Evolutionary conservation across 2,888 invertebrate species (phyloP).

Genomic region (Drosophila stalkeri): DNA sequence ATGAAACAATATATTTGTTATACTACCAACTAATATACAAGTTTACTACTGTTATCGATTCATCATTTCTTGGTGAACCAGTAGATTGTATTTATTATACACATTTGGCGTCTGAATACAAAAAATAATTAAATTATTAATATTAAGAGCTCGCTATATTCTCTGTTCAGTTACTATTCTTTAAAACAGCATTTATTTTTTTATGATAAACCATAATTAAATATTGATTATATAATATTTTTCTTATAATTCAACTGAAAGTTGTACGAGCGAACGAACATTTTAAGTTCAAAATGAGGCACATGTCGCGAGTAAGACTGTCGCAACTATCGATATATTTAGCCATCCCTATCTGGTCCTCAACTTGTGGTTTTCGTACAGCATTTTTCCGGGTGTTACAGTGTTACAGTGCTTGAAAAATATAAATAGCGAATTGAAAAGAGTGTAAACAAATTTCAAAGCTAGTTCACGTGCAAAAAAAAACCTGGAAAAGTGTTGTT

Average conservation of each 20-base stretch:
- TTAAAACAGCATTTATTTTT: background rate
- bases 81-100: background rate
- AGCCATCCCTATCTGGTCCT: slow-evolving; percentile 60
- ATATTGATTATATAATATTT: slow-evolving; percentile 19
- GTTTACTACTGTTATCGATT: slow-evolving; percentile 7
- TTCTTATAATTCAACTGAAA: background rate
- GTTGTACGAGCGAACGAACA: background rate
- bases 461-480: slow-evolving; percentile 27
- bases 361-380: slow-evolving; percentile 66
- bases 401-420: slow-evolving; percentile 73
- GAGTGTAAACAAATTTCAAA: slow-evolving; percentile 51
- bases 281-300: slow-evolving; percentile 1
- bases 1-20: background rate
- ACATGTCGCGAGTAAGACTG: slow-evolving; percentile 6
- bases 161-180: background rate
- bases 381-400: slow-evolving; percentile 77
- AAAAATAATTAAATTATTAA: too few species aligned
- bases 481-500: slow-evolving; percentile 28
- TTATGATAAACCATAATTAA: background rate
- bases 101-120: background rate
- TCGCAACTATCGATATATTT: slow-evolving; percentile 42
- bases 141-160: background rate
- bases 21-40: slow-evolving; percentile 2
- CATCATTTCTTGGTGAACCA: background rate
- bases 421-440: slow-evolving; percentile 61